Evolutionary conservation across 2,888 invertebrate species (phyloP).

Genomic region (Melolontha melolontha): DNA sequence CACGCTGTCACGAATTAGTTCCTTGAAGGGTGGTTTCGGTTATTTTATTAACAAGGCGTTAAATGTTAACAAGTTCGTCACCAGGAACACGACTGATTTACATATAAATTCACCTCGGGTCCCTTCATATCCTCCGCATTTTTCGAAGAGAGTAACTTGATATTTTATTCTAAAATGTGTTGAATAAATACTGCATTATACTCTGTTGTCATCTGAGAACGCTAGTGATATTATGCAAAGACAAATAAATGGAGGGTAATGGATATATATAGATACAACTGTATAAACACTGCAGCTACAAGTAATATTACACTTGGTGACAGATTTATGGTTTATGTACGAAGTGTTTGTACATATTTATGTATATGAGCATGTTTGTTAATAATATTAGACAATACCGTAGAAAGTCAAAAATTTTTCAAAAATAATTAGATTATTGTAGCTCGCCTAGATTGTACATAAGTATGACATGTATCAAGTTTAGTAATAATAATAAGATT

Average conservation of each 20-base stretch:
- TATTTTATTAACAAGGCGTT: conserved; percentile 43
- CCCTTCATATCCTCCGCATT: conserved; percentile 22
- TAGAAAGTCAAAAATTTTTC: too few relatives aligned
- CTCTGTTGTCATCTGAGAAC: neutral
- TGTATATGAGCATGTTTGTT: too few relatives aligned
- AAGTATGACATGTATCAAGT: too few relatives aligned
- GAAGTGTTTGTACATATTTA: too few relatives aligned
- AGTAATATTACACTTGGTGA: conserved; percentile 15
- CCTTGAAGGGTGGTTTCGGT: conserved; percentile 21
- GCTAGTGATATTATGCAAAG: conserved; percentile 23
- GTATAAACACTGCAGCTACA: conserved; percentile 23
- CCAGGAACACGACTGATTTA: conserved; percentile 22
- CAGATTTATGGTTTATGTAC: too few relatives aligned
- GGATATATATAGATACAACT: conserved; percentile 25
- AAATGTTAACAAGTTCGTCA: conserved; percentile 39
- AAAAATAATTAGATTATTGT: too few relatives aligned
- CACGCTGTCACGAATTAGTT: conserved; percentile 23
- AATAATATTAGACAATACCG: too few relatives aligned
- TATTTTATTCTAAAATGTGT: conserved; percentile 32
- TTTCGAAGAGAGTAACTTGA: conserved; percentile 28
- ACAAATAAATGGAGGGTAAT: conserved; percentile 25
- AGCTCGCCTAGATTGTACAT: too few relatives aligned
- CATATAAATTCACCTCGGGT: conserved; percentile 26
- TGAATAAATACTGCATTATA: conserved; percentile 25
- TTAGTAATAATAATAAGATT: too few relatives aligned